These are phyloP conservation scores for Crotalus viridis DNA, from an alignment of 2,113 vertebrate genomes.

Conservation along the genomic window DNA sequence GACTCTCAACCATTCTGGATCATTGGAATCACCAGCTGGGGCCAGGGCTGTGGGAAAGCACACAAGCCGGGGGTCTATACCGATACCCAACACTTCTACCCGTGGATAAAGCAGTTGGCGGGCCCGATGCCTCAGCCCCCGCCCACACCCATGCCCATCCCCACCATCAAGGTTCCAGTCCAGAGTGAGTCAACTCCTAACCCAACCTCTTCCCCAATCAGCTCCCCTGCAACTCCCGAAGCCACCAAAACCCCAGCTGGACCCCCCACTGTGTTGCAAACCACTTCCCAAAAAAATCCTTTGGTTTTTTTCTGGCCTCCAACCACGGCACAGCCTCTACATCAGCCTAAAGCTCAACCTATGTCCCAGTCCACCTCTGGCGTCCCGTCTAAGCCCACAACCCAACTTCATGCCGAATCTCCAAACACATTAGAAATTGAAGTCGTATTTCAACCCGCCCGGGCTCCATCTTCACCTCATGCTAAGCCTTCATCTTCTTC, in stretches of 20 bases:
- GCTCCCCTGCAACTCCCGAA: not conserved
- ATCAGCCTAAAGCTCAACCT: not conserved
- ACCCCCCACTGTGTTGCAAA: no score
- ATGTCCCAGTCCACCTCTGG: not conserved
- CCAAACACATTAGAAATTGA: fast-evolving
- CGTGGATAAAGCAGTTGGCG: constrained; percentile 48
- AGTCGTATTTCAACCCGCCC: no score
- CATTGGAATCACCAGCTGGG: constrained; percentile 76
- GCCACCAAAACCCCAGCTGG: not conserved
- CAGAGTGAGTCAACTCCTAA: not conserved
- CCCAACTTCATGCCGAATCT: fast-evolving
- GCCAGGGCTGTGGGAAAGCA: constrained; percentile 66
- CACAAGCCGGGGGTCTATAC: constrained; percentile 72
- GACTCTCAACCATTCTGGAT: constrained; percentile 62
- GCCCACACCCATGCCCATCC: fast-evolving
- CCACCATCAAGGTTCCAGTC: not conserved
- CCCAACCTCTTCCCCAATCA: not conserved
- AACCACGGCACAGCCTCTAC: no score
- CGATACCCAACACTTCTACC: constrained; percentile 58
- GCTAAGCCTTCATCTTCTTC: fast-evolving
- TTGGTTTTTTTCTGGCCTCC: not conserved
- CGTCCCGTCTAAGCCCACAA: fast-evolving
- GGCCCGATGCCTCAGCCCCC: constrained; percentile 3
- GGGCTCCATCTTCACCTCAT: no score
- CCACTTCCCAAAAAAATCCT: not conserved